phyloP scores from a whole-genome alignment of 2,888 invertebrate species.

The Drosophila limbata region DNA sequence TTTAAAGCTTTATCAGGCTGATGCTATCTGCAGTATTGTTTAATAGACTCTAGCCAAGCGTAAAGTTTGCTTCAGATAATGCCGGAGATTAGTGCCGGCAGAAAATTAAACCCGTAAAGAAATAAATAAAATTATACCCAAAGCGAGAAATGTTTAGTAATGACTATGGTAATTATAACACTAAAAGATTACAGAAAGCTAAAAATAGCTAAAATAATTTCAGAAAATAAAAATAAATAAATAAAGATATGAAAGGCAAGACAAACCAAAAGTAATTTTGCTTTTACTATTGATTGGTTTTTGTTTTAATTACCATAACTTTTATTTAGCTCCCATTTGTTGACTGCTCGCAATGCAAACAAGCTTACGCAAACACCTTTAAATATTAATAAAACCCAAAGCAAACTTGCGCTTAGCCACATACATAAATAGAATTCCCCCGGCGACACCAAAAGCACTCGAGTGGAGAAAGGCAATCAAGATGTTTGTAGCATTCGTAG shows the following conservation, averaged over 20 bases:
- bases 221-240: too few species aligned
- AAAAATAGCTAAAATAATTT: too few species aligned
- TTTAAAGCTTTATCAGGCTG: slow-evolving; percentile 55
- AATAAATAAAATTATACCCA: slow-evolving; percentile 54
- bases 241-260: not conserved
- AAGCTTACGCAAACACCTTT: slow-evolving; percentile 37
- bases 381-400: slow-evolving; percentile 32
- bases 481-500: slow-evolving; percentile 69
- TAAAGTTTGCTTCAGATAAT: slow-evolving; percentile 57
- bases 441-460: slow-evolving; percentile 21
- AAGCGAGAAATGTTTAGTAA: slow-evolving; percentile 13
- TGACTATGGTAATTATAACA: not conserved
- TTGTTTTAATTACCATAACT: slow-evolving; percentile 13
- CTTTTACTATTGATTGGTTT: slow-evolving; percentile 20
- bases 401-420: slow-evolving; percentile 22
- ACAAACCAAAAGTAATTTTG: slow-evolving; percentile 16
- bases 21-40: slow-evolving; percentile 19
- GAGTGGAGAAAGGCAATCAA: slow-evolving; percentile 24
- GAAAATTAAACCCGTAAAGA: slow-evolving; percentile 38
- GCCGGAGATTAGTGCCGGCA: slow-evolving; percentile 27
- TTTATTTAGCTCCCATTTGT: slow-evolving; percentile 24
- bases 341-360: slow-evolving; percentile 29
- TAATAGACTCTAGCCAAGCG: slow-evolving; percentile 13
- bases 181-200: too few species aligned
- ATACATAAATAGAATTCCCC: slow-evolving; percentile 25